Conservation (phyloP, 1,140 invertebrate species). For the Parapsyche elsis region DNA sequence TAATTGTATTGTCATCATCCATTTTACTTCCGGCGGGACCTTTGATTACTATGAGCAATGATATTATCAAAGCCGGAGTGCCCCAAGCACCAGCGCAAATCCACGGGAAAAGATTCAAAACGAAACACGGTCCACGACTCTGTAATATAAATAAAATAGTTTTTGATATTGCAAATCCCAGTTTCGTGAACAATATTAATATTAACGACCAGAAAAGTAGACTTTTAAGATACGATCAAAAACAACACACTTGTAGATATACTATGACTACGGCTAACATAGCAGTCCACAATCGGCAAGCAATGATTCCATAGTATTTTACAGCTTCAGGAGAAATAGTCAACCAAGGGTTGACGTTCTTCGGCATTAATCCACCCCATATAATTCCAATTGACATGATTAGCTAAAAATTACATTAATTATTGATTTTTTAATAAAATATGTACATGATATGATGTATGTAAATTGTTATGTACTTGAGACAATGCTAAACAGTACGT, state of each 20-base stretch:
- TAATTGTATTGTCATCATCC: constrained; percentile 57
- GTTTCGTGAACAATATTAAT: background rate
- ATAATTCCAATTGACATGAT: constrained; percentile 72
- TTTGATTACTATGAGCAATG: constrained; percentile 68
- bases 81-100: constrained; percentile 83
- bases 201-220: too few species aligned
- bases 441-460: background rate
- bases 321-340: constrained; percentile 59
- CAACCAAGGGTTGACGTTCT: constrained; percentile 57
- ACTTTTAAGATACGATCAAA: background rate
- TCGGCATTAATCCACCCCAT: constrained; percentile 65
- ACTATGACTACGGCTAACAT: constrained; percentile 83
- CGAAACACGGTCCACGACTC: constrained; percentile 82
- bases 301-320: constrained; percentile 64
- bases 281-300: constrained; percentile 84
- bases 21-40: constrained; percentile 55
- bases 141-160: constrained; percentile 65
- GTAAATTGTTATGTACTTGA: constrained; percentile 72
- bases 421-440: too few species aligned
- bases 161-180: background rate
- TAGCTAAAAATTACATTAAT: too few species aligned
- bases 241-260: constrained; percentile 73
- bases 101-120: constrained; percentile 77
- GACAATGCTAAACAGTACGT: constrained; percentile 82
- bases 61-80: constrained; percentile 67